Evolutionary conservation across 2,888 invertebrate genomes (phyloP).

Genomic region (Dasysyrphus tricinctus): DNA sequence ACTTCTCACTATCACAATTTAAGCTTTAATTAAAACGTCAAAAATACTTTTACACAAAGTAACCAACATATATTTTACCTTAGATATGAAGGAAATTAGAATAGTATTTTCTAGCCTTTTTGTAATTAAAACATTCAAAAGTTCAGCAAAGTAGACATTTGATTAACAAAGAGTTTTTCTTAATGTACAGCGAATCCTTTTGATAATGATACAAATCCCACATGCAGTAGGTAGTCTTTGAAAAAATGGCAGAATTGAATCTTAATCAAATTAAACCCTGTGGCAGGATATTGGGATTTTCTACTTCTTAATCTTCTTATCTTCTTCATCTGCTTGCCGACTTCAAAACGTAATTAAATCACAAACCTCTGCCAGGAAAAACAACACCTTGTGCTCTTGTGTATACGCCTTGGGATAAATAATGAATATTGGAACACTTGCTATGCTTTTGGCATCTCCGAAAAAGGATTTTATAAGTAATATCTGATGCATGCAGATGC

Average conservation of each 20-base stretch:
- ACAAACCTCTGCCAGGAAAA: conserved; percentile 36
- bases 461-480: neutral
- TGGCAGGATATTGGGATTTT: conserved; percentile 40
- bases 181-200: neutral
- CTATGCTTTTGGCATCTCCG: neutral
- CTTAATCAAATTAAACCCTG: conserved; percentile 37
- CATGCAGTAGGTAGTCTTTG: neutral
- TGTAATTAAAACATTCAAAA: neutral
- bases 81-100: no score
- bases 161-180: neutral
- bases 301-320: conserved; percentile 11
- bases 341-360: conserved; percentile 53
- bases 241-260: conserved; percentile 10
- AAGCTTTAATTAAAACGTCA: no score
- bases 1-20: no score
- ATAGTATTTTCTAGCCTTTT: no score
- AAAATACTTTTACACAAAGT: no score
- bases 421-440: no score
- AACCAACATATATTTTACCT: no score
- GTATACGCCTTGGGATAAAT: no score
- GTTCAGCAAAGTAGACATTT: conserved; percentile 1
- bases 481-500: conserved; percentile 1
- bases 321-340: neutral
- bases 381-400: neutral
- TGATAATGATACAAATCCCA: neutral